Evolutionary conservation across 1,140 invertebrate genomes (phyloP), one percentile per base, ranked within the genome.

Genomic region (Eriocheir sinensis): DNA sequence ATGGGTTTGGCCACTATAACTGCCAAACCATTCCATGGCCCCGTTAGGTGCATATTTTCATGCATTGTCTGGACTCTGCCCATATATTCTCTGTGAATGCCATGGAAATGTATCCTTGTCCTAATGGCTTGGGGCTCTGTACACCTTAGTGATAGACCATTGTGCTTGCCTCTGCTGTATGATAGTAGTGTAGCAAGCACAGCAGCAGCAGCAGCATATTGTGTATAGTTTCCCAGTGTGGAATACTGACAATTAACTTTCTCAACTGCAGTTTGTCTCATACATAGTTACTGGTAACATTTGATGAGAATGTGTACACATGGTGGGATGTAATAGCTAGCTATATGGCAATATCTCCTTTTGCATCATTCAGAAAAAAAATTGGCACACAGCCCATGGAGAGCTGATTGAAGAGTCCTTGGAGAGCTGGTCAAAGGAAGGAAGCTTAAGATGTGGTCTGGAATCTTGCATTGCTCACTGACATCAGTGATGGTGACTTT

Each of bases 161-260:
- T 91, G 34, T 79, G 38, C 72, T 91, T 91, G 34, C 85, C 15
- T 79, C 41, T 81, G 41, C 81, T 44, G n/a, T 81, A 81, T 41
- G 8, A 81, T 83, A 32, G 41, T 36, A 83, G 80, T 36, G 41
- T 83, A 83, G 81, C 27, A 44, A 44, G 80, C 36, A 38, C 60
- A 91, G 17, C 90, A 92, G 91, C 79, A 81, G 90, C 90, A 92
- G 90, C 72, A 92, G 81, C 79, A 83, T 81, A 21, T 81, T 83
- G 72, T 92, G 79, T 83, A 83, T 40, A 91, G 40, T 44, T 81
- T 92, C 30, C 41, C 41, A 89, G 38, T 34, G 38, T 53, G 88
- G 88, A 44, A 38, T 41, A 38, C 41, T 88, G 17, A 41, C 85
- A 88, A 6, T 41, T 88, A 40, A 88, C 15, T 53, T 89, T 48